Evolutionary conservation across 2,113 vertebrate species (phyloP), one percentile per base, ranked within the genome.

Genomic region (Nothobranchius furzeri): DNA sequence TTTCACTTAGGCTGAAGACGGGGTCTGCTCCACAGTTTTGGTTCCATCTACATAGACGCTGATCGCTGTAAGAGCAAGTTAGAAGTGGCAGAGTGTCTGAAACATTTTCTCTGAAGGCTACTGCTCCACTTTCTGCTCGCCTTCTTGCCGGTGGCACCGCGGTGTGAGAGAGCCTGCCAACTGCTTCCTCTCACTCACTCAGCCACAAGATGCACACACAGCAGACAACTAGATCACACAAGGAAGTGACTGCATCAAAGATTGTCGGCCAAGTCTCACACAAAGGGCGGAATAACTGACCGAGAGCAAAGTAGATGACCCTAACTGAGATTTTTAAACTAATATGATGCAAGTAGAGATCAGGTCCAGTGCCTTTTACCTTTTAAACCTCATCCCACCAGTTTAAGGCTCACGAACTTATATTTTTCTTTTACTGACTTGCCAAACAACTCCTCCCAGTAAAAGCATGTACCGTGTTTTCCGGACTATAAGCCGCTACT

Each of bases 61-160:
- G 48, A 50, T 50, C n/a, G 1, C 48, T 9, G 2, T 50, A n/a
- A 50, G 48, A 50, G 48, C 10, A 50, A 50, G 48, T 54, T 14
- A 15, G 52, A 54, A 14, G 52, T 54, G 25, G 25, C 25, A 54
- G 30, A 35, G 25, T 15, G 25, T 54, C 52, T 50, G 4, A 50
- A 20, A 20, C 48, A 20, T 50, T 50, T 50, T 50, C 48, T 50
- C n/a, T 50, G 48, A 50, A 50, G 48, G 48, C n/a, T 20, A 7
- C 48, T 50, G 15, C 48, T 50, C 48, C 48, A 50, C 48, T 50
- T 50, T 50, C 48, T 50, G 48, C 48, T 50, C 48, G 20, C 17
- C n/a, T 9, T 50, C n/a, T 50, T 20, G 30, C 52, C 30, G 6
- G 25, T 54, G 52, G 25, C 52, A 54, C 6, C 14, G 52, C 30